These are phyloP conservation scores for Phragmatobia fuliginosa DNA, from an alignment of 2,888 invertebrate species.

Conservation along the genomic window DNA sequence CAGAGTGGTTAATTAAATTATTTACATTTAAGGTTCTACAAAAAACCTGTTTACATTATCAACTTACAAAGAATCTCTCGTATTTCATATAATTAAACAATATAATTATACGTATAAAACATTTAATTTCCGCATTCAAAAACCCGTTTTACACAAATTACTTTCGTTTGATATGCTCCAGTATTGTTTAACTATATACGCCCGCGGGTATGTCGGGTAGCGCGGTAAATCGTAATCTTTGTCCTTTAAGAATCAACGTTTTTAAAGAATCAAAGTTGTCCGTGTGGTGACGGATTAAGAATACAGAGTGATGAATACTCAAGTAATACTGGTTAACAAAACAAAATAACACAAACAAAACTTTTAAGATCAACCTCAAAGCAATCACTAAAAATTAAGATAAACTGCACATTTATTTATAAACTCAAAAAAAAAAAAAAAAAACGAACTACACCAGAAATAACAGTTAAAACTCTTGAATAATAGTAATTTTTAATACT, in stretches of 20 bases:
- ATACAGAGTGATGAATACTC: background rate
- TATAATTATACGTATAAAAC: background rate
- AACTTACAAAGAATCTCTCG: background rate
- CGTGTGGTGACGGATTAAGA: too few species aligned
- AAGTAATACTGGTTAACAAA: background rate
- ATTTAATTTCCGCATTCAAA: constrained; percentile 1
- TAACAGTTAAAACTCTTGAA: constrained; percentile 11
- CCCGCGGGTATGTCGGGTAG: too few species aligned
- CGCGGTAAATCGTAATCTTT: too few species aligned
- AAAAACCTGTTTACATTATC: background rate
- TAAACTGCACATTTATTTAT: background rate
- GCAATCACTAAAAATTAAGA: background rate
- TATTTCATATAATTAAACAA: background rate
- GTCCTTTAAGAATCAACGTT: too few species aligned
- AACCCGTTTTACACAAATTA: background rate
- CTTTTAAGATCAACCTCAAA: background rate
- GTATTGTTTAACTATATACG: background rate
- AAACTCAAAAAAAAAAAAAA: background rate
- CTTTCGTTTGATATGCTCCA: background rate
- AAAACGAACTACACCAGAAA: constrained; percentile 1
- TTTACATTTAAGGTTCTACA: background rate
- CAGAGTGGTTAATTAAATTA: background rate
- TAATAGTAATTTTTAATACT: constrained; percentile 14
- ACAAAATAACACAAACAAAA: background rate
- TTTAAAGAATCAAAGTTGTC: too few species aligned